These are phyloP conservation scores for Eupsilia transversa DNA, from an alignment of 2,888 invertebrate species.

Conservation along the genomic window DNA sequence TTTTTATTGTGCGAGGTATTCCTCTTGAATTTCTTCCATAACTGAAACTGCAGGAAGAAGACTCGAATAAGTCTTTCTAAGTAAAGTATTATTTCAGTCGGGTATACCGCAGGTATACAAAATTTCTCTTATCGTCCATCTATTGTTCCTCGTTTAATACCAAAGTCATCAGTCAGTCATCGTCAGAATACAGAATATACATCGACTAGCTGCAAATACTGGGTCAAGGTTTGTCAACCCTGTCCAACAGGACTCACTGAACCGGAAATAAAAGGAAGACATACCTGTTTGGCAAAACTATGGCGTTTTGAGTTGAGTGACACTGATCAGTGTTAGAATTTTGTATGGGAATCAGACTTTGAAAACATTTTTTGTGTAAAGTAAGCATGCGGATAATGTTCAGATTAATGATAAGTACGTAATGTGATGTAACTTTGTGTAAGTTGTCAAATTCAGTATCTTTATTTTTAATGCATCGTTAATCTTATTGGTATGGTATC, in stretches of 20 bases:
- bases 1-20: slow-evolving; percentile 9
- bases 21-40: neutral
- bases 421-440: neutral
- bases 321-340: slow-evolving; percentile 5
- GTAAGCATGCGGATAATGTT: neutral
- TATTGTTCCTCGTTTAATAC: slow-evolving; percentile 36
- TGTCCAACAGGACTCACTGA: slow-evolving; percentile 70
- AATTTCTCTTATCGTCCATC: slow-evolving; percentile 45
- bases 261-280: slow-evolving; percentile 41
- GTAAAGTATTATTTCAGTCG: slow-evolving; percentile 33
- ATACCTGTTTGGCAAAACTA: slow-evolving; percentile 36
- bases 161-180: no score
- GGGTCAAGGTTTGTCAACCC: slow-evolving; percentile 78
- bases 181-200: slow-evolving; percentile 71
- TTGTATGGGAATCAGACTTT: neutral
- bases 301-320: slow-evolving; percentile 38
- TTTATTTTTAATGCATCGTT: neutral
- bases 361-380: neutral
- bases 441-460: neutral
- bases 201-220: slow-evolving; percentile 74
- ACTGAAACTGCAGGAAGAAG: slow-evolving; percentile 22
- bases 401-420: neutral
- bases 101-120: slow-evolving; percentile 23
- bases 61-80: slow-evolving; percentile 19
- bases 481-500: neutral